A percentile compares a stretch with the other conserved stretches of the same genome.
Conservation (phyloP, 2,113 vertebrate genomes). For the Eolophus roseicapilla region DNA sequence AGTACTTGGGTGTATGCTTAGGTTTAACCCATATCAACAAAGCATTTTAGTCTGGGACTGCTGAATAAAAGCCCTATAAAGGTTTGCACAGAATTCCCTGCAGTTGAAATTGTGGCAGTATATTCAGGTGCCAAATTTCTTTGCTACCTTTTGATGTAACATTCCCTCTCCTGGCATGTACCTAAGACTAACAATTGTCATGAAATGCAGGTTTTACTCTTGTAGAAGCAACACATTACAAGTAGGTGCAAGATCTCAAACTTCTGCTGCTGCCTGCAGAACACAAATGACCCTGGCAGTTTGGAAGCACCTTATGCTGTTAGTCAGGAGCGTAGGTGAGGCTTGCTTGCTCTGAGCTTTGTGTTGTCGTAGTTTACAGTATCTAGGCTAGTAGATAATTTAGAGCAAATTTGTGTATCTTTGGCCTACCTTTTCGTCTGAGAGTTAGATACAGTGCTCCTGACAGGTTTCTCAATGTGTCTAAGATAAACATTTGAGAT, state of each 20-base stretch:
- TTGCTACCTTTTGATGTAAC: background rate
- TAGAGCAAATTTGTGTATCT: background rate
- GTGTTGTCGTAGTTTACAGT: background rate
- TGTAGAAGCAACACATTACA: accelerated
- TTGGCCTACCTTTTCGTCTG: background rate
- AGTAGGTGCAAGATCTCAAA: background rate
- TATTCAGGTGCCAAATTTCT: background rate
- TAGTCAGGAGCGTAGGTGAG: accelerated
- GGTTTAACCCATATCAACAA: background rate
- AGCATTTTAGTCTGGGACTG: background rate
- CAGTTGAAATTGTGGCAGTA: background rate
- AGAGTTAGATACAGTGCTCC: background rate
- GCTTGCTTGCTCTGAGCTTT: background rate
- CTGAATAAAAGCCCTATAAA: background rate
- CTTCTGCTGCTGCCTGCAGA: background rate
- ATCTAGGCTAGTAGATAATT: too few relatives aligned
- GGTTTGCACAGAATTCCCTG: background rate
- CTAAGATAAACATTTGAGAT: background rate
- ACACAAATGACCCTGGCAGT: background rate
- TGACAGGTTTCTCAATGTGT: accelerated
- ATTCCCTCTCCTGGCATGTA: background rate
- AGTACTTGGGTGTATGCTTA: background rate
- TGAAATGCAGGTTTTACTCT: background rate
- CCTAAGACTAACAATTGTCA: background rate
- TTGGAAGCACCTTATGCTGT: accelerated